Evolutionary conservation across 2,888 invertebrate species (phyloP), one percentile per base, ranked within the genome.

Genomic region (Erebia ligea): DNA sequence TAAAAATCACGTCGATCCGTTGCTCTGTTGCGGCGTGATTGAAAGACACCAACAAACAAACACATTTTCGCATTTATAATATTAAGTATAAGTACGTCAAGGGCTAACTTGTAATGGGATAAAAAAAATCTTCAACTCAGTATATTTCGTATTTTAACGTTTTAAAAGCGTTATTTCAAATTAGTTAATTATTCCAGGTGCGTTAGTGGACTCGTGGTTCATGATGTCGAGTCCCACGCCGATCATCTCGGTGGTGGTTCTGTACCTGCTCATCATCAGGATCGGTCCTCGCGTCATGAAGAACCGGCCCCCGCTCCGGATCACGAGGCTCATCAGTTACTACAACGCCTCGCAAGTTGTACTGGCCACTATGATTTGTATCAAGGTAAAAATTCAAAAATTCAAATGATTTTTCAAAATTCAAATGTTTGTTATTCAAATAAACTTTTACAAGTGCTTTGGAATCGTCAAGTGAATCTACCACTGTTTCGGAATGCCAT

Each of bases 301-400:
- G 83, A 95, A 96, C 74, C 92, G 96, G 48, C 92, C 95, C 59
- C 95, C 97, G 0, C 94, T 96, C 78, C 95, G 96, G 78, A 90
- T 98, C 72, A 95, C 96, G 79, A 94, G 94, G 50, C 83, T 96
- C 1, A 94, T 98, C 87, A 95, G 98, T 40, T 93, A 95, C 58
- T 99, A 98, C 84, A 99, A 99, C 84, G 96, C 96, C 4, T 95
- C 96, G 68, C 98, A 98, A 95, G 98, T 98, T 0, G 73, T 96
- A 25, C 95, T 98, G 81, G 98, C 98, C 0, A 77, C 81, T 10
- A 84, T 85, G 79, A 86, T 93, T 74, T 91, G 91, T 81, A 78
- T 84, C 69, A 93, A 93, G 88, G 92, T 93, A 74, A 77, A 15
- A 21, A 11, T 19, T 21, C 11, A 11, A n/a, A n/a, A n/a, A n/a